Conservation (phyloP, 2,113 vertebrate genomes). For the Phylloscopus whistleri region DNA sequence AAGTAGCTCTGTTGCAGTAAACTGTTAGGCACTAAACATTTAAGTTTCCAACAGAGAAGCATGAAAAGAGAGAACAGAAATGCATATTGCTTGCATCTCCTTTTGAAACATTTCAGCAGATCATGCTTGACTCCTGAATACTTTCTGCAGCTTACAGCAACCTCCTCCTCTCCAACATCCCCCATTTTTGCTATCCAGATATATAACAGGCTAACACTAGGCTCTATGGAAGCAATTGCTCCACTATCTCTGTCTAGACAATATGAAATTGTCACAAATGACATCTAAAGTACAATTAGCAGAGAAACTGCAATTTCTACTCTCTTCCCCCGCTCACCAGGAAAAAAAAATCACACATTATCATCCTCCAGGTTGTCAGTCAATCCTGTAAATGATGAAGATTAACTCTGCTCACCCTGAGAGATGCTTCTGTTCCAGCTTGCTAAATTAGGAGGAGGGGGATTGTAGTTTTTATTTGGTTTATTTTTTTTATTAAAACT, state of each 20-base stretch:
- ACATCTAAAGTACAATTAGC: slow-evolving; percentile 75
- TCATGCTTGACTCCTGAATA: not conserved
- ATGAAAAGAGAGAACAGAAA: not conserved
- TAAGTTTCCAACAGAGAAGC: not conserved
- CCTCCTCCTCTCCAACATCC: not conserved
- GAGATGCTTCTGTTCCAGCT: slow-evolving; percentile 38
- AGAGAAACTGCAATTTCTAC: slow-evolving; percentile 73
- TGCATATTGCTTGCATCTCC: not conserved
- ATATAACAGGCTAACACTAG: slow-evolving; percentile 54
- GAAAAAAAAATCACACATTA: slow-evolving; percentile 48
- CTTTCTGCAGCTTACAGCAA: not conserved
- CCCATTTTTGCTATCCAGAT: slow-evolving; percentile 43
- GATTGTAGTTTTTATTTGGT: not conserved
- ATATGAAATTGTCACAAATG: slow-evolving; percentile 75
- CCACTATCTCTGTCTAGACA: slow-evolving; percentile 74
- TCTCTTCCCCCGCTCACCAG: slow-evolving; percentile 57
- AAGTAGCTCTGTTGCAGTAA: not conserved
- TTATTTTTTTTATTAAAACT: not conserved
- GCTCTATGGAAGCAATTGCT: slow-evolving; percentile 60
- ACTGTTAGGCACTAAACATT: not conserved
- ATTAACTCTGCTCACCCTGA: slow-evolving; percentile 60
- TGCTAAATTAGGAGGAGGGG: slow-evolving; percentile 38
- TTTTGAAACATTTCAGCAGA: not conserved
- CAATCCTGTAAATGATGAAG: slow-evolving; percentile 43
- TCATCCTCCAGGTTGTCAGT: slow-evolving; percentile 70